These are phyloP conservation scores for Poecilia picta DNA, from an alignment of 2,797 vertebrate species.

Conservation along the genomic window DNA sequence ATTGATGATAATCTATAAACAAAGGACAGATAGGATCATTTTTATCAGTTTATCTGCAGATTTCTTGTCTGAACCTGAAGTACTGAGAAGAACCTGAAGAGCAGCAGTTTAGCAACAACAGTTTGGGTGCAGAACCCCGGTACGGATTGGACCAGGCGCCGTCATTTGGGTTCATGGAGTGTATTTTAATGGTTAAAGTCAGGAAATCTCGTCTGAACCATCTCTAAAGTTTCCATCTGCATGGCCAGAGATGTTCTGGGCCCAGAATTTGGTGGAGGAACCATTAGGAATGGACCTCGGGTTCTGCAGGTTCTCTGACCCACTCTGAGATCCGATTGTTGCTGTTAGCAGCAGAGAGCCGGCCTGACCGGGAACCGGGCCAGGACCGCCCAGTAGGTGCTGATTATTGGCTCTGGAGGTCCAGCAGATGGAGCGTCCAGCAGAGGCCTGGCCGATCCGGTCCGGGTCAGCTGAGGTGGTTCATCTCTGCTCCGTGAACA, in stretches of 20 bases:
- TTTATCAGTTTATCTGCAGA: neutral
- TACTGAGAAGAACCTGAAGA: neutral
- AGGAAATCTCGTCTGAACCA: neutral
- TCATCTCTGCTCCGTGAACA: neutral
- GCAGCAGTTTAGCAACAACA: neutral
- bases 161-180: neutral
- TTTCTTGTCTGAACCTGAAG: neutral
- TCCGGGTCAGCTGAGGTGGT: constrained; percentile 24
- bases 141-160: neutral
- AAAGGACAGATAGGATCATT: neutral
- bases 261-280: too few species aligned
- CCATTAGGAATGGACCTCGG: too few species aligned
- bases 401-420: constrained; percentile 45
- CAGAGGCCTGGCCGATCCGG: constrained; percentile 7
- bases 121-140: neutral
- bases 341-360: too few species aligned
- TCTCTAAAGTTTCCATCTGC: too few species aligned
- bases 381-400: constrained; percentile 12
- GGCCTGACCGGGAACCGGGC: neutral
- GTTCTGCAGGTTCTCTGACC: too few species aligned
- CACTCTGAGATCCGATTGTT: too few species aligned
- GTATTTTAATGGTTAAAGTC: neutral
- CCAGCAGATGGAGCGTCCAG: constrained; percentile 62
- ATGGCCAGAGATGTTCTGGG: too few species aligned
- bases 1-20: neutral